These are phyloP conservation scores for Drosophila orosa DNA, from an alignment of 1,140 invertebrate genomes.

Conservation along the genomic window DNA sequence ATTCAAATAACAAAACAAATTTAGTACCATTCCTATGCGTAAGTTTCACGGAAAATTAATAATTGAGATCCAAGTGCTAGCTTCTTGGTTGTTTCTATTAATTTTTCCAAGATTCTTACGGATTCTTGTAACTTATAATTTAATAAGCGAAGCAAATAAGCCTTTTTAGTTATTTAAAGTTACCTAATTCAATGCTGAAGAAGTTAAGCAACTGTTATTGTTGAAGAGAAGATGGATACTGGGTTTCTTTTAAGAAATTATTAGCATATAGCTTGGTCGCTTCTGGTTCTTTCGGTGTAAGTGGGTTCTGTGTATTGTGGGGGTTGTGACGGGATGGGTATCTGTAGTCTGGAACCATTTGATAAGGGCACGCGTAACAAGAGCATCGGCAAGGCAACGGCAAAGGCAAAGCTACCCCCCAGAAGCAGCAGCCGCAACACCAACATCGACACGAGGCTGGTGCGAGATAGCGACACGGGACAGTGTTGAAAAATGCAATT, in stretches of 20 bases:
- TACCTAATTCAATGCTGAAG: too few species aligned
- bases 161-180: not conserved
- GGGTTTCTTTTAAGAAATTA: too few species aligned
- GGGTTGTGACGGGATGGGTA: slow-evolving; percentile 7
- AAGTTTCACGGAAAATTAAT: too few species aligned
- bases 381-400: slow-evolving; percentile 21
- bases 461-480: slow-evolving; percentile 29
- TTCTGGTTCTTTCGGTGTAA: not conserved
- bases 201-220: too few species aligned
- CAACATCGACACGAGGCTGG: slow-evolving; percentile 8
- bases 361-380: slow-evolving; percentile 50
- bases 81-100: too few species aligned
- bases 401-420: slow-evolving; percentile 10
- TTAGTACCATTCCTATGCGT: too few species aligned
- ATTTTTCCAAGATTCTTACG: too few species aligned
- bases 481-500: slow-evolving; percentile 77
- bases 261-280: not conserved
- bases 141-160: not conserved
- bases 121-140: not conserved
- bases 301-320: not conserved
- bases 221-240: too few species aligned
- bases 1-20: too few species aligned
- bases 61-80: too few species aligned
- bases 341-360: slow-evolving; percentile 30
- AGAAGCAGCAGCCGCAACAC: not conserved